Evolutionary conservation across 2,113 vertebrate species (phyloP).

Genomic region (Scomber scombrus): DNA sequence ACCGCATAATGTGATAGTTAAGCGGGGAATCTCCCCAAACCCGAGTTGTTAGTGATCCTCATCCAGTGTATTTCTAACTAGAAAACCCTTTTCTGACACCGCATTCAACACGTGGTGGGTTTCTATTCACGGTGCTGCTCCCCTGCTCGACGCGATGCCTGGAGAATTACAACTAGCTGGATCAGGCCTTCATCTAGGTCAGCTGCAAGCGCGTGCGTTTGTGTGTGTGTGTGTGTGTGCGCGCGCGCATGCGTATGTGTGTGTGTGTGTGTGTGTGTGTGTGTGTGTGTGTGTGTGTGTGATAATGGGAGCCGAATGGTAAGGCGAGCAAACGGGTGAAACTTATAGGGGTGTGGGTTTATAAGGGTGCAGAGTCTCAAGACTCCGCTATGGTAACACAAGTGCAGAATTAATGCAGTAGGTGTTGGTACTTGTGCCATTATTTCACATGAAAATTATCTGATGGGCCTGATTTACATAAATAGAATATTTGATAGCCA

Average conservation of each 20-base stretch:
- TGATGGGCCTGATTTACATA: conserved; percentile 48
- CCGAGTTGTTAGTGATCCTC: conserved; percentile 57
- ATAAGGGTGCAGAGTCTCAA: conserved; percentile 8
- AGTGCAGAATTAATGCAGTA: neutral
- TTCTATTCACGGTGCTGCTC: conserved; percentile 67
- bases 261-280: conserved; percentile 14
- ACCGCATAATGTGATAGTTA: conserved; percentile 85
- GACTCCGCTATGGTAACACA: conserved; percentile 1
- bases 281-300: conserved; percentile 10
- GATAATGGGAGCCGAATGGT: conserved; percentile 16
- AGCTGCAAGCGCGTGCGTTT: conserved; percentile 55
- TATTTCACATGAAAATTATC: neutral
- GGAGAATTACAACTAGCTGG: conserved; percentile 80
- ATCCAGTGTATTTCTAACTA: conserved; percentile 54
- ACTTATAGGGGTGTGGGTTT: conserved; percentile 32
- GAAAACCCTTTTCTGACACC: conserved; percentile 60
- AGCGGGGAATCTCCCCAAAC: conserved; percentile 66
- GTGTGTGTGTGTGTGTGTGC: conserved; percentile 2
- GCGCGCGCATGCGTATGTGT: conserved; percentile 19
- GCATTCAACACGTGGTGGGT: conserved; percentile 83
- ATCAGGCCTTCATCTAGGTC: conserved; percentile 80
- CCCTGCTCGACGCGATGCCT: conserved; percentile 62
- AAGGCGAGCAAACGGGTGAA: conserved; percentile 26
- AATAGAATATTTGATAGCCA: conserved; percentile 9
- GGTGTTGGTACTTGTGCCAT: neutral